Base-by-base conservation (phyloP, 2,797 vertebrate genomes). In the Chloroceryle amazona region DNA sequence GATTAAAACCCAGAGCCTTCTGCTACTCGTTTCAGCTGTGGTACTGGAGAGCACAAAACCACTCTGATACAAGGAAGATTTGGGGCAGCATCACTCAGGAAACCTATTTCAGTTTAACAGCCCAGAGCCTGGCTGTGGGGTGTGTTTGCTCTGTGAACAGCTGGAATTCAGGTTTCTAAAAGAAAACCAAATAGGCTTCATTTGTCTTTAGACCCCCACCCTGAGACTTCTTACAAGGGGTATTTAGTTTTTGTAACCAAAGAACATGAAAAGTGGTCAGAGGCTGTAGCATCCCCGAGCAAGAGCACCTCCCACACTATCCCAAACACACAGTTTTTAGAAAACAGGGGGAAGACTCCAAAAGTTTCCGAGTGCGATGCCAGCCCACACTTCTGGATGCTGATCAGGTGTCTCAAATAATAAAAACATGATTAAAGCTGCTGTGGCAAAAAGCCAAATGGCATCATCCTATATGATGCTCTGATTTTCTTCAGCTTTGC, bases 381-480 rank as follows among this genome's bases (percentile, higher is more conserved):
- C 0, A 0, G 44, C 35, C 47, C 52, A 41, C 11, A 2, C 42
- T 44, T 57, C 57, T 81, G 61, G 61, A 55, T 58, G 63, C 18
- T 54, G 42, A 47, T 52, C 35, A 21, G 74, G 81, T 86, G 66
- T 49, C 66, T 68, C 41, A 41, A 54, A 57, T 22, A 62, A 72
- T 47, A 62, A 74, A 93, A 88, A 13, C n/a, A 20, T 31, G 10
- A 4, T 47, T 25, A 16, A 1, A 74, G 49, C 44, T 29, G 13
- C 4, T 0, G 4, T 11, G 35, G n/a, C 58, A n/a, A 74, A 71
- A 51, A 57, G 68, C 71, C 12, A 29, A 31, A 22, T 0, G 49
- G 15, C 0, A 0, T 31, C 47, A 6, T 1, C 11, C 79, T 10
- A 29, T 60, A 58, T 0, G 0, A 29, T 0, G 2, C 29, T 63